Conservation (phyloP, 1,140 invertebrate genomes). For the Hyposmocoma kahamanoa region DNA sequence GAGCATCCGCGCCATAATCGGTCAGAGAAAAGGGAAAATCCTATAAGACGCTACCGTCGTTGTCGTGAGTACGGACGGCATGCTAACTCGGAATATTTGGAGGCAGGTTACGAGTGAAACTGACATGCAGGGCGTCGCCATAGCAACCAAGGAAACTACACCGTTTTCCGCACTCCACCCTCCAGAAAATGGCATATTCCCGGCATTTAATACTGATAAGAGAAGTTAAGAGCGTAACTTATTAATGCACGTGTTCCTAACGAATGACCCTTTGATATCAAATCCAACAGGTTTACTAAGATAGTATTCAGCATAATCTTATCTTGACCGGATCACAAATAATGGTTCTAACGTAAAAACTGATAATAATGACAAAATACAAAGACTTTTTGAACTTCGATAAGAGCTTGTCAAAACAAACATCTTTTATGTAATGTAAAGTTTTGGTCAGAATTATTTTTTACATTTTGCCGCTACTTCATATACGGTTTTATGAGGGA, state of each 20-base stretch:
- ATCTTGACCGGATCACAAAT: background rate
- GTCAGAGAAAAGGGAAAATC: constrained; percentile 28
- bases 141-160: constrained; percentile 66
- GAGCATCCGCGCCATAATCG: constrained; percentile 29
- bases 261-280: background rate
- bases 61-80: no score
- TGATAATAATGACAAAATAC: no score
- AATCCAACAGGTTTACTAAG: background rate
- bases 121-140: constrained; percentile 62
- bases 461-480: no score
- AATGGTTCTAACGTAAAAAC: background rate
- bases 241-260: background rate
- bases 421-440: no score
- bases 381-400: no score
- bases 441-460: no score
- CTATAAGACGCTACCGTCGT: no score
- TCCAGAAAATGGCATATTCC: constrained; percentile 14
- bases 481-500: no score
- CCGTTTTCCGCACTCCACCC: constrained; percentile 41
- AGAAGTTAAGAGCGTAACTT: background rate
- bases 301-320: background rate
- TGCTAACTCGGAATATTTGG: constrained; percentile 31
- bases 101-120: constrained; percentile 24
- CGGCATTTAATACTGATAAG: constrained; percentile 15
- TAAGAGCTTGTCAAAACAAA: no score